phyloP scores from a whole-genome alignment of 2,113 vertebrate genomes.

The Nibea coibor region DNA sequence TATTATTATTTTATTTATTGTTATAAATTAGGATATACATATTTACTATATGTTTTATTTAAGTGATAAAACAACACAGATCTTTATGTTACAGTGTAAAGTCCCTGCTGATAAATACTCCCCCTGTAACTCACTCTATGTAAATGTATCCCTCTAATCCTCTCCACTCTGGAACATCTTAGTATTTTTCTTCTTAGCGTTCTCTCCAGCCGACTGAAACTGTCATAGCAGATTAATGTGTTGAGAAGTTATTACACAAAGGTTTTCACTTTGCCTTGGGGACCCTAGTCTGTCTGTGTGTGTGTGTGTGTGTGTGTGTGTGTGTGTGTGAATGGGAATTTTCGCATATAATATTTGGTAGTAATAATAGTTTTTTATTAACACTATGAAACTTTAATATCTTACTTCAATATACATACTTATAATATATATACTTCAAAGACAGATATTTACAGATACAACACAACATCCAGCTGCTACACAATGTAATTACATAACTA shows the following conservation, averaged over 20 bases:
- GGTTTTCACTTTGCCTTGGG: slow-evolving; percentile 14
- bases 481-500: background rate
- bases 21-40: no score
- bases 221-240: slow-evolving; percentile 47
- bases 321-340: background rate
- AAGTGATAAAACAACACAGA: background rate
- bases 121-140: background rate
- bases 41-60: background rate
- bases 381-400: background rate
- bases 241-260: slow-evolving; percentile 21
- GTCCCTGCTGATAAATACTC: background rate
- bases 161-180: slow-evolving; percentile 3
- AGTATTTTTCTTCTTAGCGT: slow-evolving; percentile 9
- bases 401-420: background rate
- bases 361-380: background rate
- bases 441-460: background rate
- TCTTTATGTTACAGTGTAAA: background rate
- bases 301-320: slow-evolving; percentile 8
- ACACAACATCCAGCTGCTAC: background rate
- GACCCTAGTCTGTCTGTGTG: slow-evolving; percentile 13
- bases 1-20: no score
- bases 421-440: no score
- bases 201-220: slow-evolving; percentile 7
- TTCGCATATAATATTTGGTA: background rate
- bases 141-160: slow-evolving; percentile 49